Evolutionary conservation across 2,888 invertebrate genomes (phyloP).

Genomic region (Diarsia dahlii): DNA sequence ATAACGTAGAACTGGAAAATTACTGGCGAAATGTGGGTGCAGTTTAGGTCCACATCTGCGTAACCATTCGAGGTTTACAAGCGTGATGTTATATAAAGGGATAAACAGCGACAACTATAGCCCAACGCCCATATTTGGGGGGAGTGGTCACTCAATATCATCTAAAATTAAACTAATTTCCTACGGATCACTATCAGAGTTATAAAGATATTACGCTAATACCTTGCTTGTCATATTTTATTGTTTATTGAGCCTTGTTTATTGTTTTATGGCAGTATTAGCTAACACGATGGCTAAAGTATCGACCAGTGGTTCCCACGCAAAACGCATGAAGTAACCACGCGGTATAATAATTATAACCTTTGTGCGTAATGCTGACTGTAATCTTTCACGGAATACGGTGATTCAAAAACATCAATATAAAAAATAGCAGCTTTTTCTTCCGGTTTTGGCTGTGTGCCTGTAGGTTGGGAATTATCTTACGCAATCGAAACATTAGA

Average conservation of each 20-base stretch:
- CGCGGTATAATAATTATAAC: not conserved
- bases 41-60: not conserved
- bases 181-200: slow-evolving; percentile 27
- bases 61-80: not conserved
- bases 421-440: not conserved
- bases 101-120: not conserved
- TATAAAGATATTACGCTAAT: slow-evolving; percentile 43
- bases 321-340: slow-evolving; percentile 22
- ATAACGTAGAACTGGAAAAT: not conserved
- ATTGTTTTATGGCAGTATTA: slow-evolving; percentile 27
- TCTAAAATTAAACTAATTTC: slow-evolving; percentile 25
- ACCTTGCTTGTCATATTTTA: slow-evolving; percentile 17
- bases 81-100: not conserved
- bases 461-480: not conserved
- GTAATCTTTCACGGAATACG: not conserved
- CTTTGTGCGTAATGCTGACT: not conserved
- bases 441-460: not conserved
- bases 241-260: slow-evolving; percentile 32
- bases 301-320: slow-evolving; percentile 23
- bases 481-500: not conserved
- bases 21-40: not conserved
- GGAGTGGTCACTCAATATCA: slow-evolving; percentile 5
- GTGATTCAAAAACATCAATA: not conserved
- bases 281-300: not conserved
- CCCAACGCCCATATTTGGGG: not conserved